Evolutionary conservation across 2,888 invertebrate genomes (phyloP), one percentile per base, ranked within the genome.

Genomic region (Athalia rosae): DNA sequence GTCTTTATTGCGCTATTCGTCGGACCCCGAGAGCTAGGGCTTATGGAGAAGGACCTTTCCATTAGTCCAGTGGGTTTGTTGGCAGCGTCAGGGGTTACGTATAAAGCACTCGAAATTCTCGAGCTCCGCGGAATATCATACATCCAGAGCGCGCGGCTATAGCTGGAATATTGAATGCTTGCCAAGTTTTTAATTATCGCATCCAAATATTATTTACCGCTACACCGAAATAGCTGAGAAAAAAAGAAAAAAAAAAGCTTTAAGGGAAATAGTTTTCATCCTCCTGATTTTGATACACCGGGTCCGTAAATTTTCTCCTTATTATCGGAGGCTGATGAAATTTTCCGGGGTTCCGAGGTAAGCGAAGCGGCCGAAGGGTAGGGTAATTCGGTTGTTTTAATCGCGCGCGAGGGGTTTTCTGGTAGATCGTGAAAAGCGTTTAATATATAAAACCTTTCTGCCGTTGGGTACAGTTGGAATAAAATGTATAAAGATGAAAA

Each of bases 21-120:
- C 5, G 66, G 66, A 62, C 50, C 47, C 66, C 56, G 15, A 58
- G 62, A 76, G 76, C 45, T 45, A 28, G 15, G 45, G 64, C 64
- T 76, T 56, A 58, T 47, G 58, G 58, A 15, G n/a, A 50, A 67
- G 15, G 76, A 76, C 66, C 76, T 76, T 76, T 66, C 76, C 76
- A 66, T 66, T 76, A 76, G 76, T 79, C 81, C 67, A 67, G 67
- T 67, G 53, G 28, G 28, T 50, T 67, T 48, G 41, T 50, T 50
- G 50, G 28, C 15, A 28, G 15, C 53, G 28, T 4, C 63, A 9
- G 67, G 48, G 41, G 50, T 7, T 28, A 67, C 53, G 41, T 67
- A 50, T 53, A 53, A 11, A n/a, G 53, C 11, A 41, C 28, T 28
- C 28, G 28, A 28, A 28, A 28, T 28, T 28, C 28, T 28, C 28